Evolutionary conservation across 2,888 invertebrate genomes (phyloP), one percentile per base, ranked within the genome.

Genomic region (Scaptomyza tumidula): DNA sequence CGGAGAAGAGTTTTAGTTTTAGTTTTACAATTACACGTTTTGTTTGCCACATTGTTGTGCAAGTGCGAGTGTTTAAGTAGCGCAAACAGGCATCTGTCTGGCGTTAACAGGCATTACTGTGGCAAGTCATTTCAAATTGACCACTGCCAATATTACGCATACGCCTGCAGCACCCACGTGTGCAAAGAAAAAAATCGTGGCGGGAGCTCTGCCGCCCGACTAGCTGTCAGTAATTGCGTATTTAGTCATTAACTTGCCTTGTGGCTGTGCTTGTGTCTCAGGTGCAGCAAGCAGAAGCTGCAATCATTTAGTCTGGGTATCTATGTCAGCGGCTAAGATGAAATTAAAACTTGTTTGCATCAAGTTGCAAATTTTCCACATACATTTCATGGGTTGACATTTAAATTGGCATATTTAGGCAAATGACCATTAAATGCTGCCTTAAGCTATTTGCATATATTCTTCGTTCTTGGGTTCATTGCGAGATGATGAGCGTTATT

Each of bases 391-490:
- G 71, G 67, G 65, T 63, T 77, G 79, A 82, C 82, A 79, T 84
- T 81, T 81, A 35, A 81, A 80, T 75, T 88, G 86, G 80, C 82
- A 81, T 80, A 86, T 89, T 88, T 86, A 88, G 86, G 87, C 79
- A 83, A 83, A 77, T 79, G 69, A 71, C 70, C 77, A 78, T 76
- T 71, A 76, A 76, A 72, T 56, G 33, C 56, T 67, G 71, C 72
- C 66, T 75, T 60, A 64, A 64, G 72, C 49, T 66, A 52, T 50
- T 39, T 60, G 35, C 33, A 10, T 52, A 55, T 52, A 59, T 72
- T 72, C 72, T 80, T 65, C 45, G 45, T 24, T 29, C 41, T 16
- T 16, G 16, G 10, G 10, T 10, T 41, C 41, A 10, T 10, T 64
- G 68, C 64, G 58, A 76, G 49, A 56, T 54, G 58, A 69, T 62